Evolutionary conservation across 1,140 invertebrate species (phyloP), one percentile per base, ranked within the genome.

Genomic region (Atopsyche davidsoni): DNA sequence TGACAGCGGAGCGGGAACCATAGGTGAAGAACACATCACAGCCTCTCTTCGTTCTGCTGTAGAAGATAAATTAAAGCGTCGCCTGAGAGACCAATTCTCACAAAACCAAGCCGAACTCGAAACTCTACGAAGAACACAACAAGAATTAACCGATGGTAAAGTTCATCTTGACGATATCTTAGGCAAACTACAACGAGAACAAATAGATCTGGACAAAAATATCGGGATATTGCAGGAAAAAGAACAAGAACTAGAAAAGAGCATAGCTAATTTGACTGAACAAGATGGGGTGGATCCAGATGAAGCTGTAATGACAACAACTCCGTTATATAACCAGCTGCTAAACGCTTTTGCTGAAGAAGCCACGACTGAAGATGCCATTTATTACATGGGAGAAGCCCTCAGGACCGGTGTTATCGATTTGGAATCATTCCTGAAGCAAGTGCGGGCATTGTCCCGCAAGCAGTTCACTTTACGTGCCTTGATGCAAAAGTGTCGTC

Each of bases 331-430:
- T 66, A 92, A 91, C 76, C 96, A 99, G 80, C 82, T 99, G 64
- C 69, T 99, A 22, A 92, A 92, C 74, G 84, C 92, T 23, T 99
- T 92, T 81, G 92, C 93, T 40, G 94, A 98, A 73, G 96, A 99
- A 75, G 92, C 95, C 59, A 94, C 96, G 9, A 86, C 91, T 39
- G 96, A 98, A 76, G 96, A 99, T 79, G 89, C 94, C 42, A 96
- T 99, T 62, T 99, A 98, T 69, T 96, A 95, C 68, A 83, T 99
- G 64, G 93, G 92, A n/a, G 93, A 98, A 75, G 96, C 92, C 17
- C 70, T 99, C 42, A 77, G 93, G 54, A 86, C 87, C 60, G 87
- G 89, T 46, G 89, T 95, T 2, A 92, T 99, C 64, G 93, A 96
- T 73, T 70, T 98, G 59, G 95, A 98, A 63, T 85, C 89, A 34